These are phyloP conservation scores for Oligia strigilis DNA, from an alignment of 2,888 invertebrate genomes.

Conservation along the genomic window DNA sequence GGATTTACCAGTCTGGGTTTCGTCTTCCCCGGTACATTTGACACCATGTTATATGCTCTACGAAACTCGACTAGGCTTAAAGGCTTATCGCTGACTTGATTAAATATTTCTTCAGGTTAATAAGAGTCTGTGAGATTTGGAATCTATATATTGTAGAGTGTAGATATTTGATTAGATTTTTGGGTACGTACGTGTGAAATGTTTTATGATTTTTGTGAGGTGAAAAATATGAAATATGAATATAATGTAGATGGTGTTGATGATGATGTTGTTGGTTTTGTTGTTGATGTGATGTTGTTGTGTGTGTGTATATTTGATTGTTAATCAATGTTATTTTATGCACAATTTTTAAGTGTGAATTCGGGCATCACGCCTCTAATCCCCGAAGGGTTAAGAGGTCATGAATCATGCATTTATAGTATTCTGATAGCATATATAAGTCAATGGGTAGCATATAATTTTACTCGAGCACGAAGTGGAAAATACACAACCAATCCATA, in stretches of 20 bases:
- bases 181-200: neutral
- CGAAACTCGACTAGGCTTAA: constrained; percentile 69
- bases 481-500: neutral
- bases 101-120: constrained; percentile 66
- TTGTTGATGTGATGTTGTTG: too few species aligned
- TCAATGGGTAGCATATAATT: too few species aligned
- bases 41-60: constrained; percentile 68
- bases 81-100: constrained; percentile 67
- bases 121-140: constrained; percentile 47
- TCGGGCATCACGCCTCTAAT: too few species aligned
- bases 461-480: too few species aligned
- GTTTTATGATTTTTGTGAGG: neutral
- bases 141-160: constrained; percentile 7
- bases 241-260: too few species aligned
- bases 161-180: constrained; percentile 46
- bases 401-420: too few species aligned
- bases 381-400: too few species aligned
- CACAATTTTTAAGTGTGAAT: neutral
- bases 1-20: constrained; percentile 61
- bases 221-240: too few species aligned
- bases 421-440: too few species aligned
- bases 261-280: too few species aligned
- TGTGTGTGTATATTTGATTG: neutral
- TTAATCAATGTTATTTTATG: neutral
- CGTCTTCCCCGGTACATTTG: constrained; percentile 70